Evolutionary conservation across 2,113 vertebrate species (phyloP).

Genomic region (Hyperopisus bebe): DNA sequence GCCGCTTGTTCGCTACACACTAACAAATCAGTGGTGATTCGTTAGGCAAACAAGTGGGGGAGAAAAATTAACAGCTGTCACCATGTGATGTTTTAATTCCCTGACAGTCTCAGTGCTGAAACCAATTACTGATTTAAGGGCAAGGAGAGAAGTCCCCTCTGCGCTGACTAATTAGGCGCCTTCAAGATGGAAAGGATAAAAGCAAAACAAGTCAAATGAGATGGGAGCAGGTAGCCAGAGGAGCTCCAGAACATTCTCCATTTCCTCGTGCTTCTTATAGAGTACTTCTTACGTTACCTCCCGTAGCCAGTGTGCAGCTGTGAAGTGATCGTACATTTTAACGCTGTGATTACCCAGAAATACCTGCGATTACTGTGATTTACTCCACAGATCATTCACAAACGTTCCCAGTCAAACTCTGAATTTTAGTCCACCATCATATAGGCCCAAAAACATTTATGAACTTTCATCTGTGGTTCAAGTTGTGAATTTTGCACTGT

Average conservation of each 20-base stretch:
- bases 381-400: slow-evolving; percentile 54
- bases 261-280: not conserved
- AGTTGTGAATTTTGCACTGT: not conserved
- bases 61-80: slow-evolving; percentile 98
- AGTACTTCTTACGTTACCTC: not conserved
- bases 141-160: slow-evolving; percentile 85
- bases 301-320: not conserved
- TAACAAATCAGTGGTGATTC: slow-evolving; percentile 92
- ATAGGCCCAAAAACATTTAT: not conserved
- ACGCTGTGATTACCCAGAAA: not conserved
- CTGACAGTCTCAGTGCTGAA: slow-evolving; percentile 94
- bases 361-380: slow-evolving; percentile 48
- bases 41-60: slow-evolving; percentile 81
- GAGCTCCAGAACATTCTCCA: slow-evolving; percentile 47
- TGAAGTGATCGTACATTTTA: not conserved
- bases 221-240: slow-evolving; percentile 68
- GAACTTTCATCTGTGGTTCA: not conserved
- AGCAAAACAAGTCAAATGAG: slow-evolving; percentile 77
- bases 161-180: slow-evolving; percentile 96
- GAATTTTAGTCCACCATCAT: not conserved
- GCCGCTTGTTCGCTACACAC: slow-evolving; percentile 94
- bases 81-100: slow-evolving; percentile 99
- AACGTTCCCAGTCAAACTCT: not conserved
- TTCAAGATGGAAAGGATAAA: slow-evolving; percentile 95
- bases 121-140: slow-evolving; percentile 99